phyloP scores from a whole-genome alignment of 1,140 invertebrate genomes.

The Eulimnadia texana region DNA sequence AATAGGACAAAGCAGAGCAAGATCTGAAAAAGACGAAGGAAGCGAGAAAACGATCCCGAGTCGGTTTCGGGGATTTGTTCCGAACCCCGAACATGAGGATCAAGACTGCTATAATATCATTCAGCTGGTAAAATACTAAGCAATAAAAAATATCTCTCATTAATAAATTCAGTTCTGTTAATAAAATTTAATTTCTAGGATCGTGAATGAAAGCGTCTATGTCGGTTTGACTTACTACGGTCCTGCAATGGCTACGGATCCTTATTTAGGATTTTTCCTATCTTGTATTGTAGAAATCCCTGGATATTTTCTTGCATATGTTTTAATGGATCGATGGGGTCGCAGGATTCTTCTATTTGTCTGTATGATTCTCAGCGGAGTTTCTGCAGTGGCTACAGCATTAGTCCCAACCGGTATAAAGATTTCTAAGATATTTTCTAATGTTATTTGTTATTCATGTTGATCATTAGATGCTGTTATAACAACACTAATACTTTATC shows the following conservation, averaged over 20 bases:
- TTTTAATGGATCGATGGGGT: constrained; percentile 21
- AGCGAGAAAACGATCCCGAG: not conserved
- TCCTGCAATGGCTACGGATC: constrained; percentile 12
- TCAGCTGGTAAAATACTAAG: constrained; percentile 20
- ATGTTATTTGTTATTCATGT: not conserved
- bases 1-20: not conserved
- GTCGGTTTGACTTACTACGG: constrained; percentile 18
- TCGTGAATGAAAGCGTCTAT: constrained; percentile 17
- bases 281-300: constrained; percentile 22
- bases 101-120: constrained; percentile 24
- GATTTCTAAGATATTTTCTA: not conserved
- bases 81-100: constrained; percentile 24
- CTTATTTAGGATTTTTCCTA: constrained; percentile 22
- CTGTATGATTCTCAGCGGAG: constrained; percentile 65
- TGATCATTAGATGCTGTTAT: constrained; percentile 45
- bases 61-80: constrained; percentile 21
- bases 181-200: too few species aligned
- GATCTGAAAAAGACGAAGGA: not conserved
- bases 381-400: constrained; percentile 62
- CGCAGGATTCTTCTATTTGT: constrained; percentile 59
- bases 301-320: constrained; percentile 19
- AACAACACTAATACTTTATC: constrained; percentile 55
- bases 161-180: not conserved
- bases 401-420: constrained; percentile 49
- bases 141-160: not conserved